phyloP scores from a whole-genome alignment of 2,113 vertebrate genomes.

The Salvelinus alpinus region DNA sequence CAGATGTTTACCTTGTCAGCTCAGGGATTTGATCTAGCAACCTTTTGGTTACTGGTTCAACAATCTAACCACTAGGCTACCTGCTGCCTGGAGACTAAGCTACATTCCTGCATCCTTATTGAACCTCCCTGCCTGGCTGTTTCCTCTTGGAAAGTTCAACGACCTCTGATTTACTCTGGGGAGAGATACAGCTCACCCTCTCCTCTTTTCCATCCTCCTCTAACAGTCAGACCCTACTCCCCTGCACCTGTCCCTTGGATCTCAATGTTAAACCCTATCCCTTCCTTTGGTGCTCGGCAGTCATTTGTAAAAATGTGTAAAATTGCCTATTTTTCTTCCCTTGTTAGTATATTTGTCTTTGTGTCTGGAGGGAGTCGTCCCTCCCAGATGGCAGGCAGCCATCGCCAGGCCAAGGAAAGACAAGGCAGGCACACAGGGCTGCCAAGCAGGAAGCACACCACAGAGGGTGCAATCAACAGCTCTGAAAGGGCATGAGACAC shows the following conservation, averaged over 20 bases:
- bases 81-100: too few species aligned
- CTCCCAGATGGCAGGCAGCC: not conserved
- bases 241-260: too few species aligned
- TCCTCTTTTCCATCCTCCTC: constrained; percentile 5
- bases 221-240: not conserved
- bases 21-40: too few species aligned
- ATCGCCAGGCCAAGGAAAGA: not conserved
- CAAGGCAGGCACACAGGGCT: not conserved
- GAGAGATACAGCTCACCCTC: too few species aligned
- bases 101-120: too few species aligned
- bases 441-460: constrained; percentile 18
- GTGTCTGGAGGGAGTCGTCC: not conserved
- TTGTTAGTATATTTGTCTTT: not conserved
- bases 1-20: too few species aligned
- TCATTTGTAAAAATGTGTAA: not conserved
- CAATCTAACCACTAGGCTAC: too few species aligned
- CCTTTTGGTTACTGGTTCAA: too few species aligned
- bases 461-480: constrained; percentile 20
- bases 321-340: not conserved
- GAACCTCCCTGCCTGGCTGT: too few species aligned
- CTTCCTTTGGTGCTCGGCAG: not conserved
- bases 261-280: too few species aligned
- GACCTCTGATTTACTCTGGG: too few species aligned
- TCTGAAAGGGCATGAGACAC: constrained; percentile 16
- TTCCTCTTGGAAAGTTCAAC: too few species aligned